Evolutionary conservation across 2,797 vertebrate genomes (phyloP), one percentile per base, ranked within the genome.

Genomic region (Cottoperca gobio): DNA sequence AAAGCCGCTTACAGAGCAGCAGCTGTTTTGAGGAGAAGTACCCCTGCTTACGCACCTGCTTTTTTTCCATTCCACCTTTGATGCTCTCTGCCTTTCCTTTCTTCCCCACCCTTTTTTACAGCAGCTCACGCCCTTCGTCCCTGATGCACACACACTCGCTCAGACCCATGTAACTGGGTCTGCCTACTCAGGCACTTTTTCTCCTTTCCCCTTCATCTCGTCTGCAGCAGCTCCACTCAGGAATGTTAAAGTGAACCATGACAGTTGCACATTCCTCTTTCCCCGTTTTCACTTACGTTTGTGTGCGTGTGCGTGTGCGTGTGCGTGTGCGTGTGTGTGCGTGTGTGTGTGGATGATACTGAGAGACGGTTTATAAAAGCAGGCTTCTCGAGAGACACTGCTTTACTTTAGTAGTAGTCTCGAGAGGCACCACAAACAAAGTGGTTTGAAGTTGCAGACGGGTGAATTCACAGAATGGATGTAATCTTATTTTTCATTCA

Each of bases 211-310:
- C 21, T 33, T 66, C 61, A 33, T 66, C 70, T 79, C 60, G 43
- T 70, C 74, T 63, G 83, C 57, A 52, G 73, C 78, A 76, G 63
- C 73, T 79, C 71, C 48, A 1, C 67, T 73, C 37, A 59, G 77
- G 76, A 86, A 81, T 79, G 69, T 50, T 33, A 23, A 78, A 81
- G 82, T 70, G 58, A 88, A 85, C 84, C 82, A 83, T 88, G 88
- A 89, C 83, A 67, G 68, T 82, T 60, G 69, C 67, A 70, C 84
- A 85, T 87, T 88, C 81, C 70, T 69, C 39, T 61, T 24, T 72
- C 39, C 52, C 53, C 49, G n/a, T 43, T 78, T 71, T 66, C 58
- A 53, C 73, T 67, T 43, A 0, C 28, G 70, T 31, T 62, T 79
- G 66, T 79, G 26, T 21, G 61, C 21, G 16, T 35, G 35, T 46